These are phyloP conservation scores for Hypsibius dujardini DNA, from an alignment of 1,140 invertebrate species.

Conservation along the genomic window DNA sequence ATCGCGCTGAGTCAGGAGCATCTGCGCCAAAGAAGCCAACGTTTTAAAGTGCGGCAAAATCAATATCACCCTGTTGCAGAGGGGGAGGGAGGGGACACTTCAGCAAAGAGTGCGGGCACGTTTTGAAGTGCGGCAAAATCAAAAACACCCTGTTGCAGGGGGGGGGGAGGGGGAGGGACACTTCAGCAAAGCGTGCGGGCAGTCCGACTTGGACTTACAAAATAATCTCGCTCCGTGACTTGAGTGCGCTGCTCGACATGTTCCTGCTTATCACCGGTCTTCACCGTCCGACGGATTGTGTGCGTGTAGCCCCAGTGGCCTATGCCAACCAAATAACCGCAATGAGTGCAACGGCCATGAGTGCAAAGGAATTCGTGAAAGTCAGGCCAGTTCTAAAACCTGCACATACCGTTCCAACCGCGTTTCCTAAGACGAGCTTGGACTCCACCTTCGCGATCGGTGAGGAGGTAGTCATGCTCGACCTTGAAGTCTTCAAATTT, in stretches of 20 bases:
- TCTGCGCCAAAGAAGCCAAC: slow-evolving; percentile 36
- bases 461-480: slow-evolving; percentile 86
- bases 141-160: no score
- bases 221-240: slow-evolving; percentile 74
- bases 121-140: neutral
- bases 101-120: slow-evolving; percentile 13
- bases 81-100: no score
- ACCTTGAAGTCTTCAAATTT: slow-evolving; percentile 95
- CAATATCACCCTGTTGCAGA: neutral
- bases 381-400: slow-evolving; percentile 19
- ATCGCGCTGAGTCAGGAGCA: slow-evolving; percentile 75
- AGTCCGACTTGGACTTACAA: slow-evolving; percentile 26
- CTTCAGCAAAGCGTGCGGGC: slow-evolving; percentile 15
- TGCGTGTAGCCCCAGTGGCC: slow-evolving; percentile 79
- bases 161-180: neutral
- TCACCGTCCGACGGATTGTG: slow-evolving; percentile 67
- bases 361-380: no score
- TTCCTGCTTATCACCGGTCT: slow-evolving; percentile 50
- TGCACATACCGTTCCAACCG: slow-evolving; percentile 66
- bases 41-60: neutral
- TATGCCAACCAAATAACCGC: slow-evolving; percentile 30
- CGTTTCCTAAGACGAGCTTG: slow-evolving; percentile 81
- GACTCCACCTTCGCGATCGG: slow-evolving; percentile 55
- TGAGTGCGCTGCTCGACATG: slow-evolving; percentile 88
- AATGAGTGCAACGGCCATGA: no score